Evolutionary conservation across 53 echinoderm and acorn worm genomes (phyloP).

Genomic region (Glandiceps talaboti): DNA sequence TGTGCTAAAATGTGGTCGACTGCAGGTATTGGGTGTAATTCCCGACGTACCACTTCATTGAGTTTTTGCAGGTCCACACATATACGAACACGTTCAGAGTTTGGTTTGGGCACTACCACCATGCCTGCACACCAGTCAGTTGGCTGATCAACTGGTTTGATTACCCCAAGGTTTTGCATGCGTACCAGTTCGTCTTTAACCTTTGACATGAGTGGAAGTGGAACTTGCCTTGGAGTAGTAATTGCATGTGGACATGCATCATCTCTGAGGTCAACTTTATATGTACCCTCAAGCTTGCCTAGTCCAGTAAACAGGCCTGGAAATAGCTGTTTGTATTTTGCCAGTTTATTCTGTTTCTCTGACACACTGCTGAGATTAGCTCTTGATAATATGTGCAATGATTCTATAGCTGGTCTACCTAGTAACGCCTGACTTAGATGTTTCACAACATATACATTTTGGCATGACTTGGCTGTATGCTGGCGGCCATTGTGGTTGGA

Average conservation of each 20-base stretch:
- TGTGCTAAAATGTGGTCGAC: conserved; percentile 22
- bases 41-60: conserved; percentile 14
- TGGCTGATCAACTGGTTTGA: conserved; percentile 22
- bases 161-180: conserved; percentile 28
- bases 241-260: conserved; percentile 13
- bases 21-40: neutral
- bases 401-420: too few relatives aligned
- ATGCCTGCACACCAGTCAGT: conserved; percentile 18
- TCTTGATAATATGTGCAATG: too few relatives aligned
- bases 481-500: too few relatives aligned
- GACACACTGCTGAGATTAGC: neutral
- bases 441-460: too few relatives aligned
- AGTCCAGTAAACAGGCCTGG: conserved; percentile 15
- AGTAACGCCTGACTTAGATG: too few relatives aligned
- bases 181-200: conserved; percentile 24
- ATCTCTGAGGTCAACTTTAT: conserved; percentile 19
- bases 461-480: too few relatives aligned
- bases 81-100: conserved; percentile 30
- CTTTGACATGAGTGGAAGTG: conserved; percentile 25
- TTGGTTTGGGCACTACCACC: conserved; percentile 25
- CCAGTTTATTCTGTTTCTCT: neutral
- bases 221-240: conserved; percentile 4
- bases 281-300: conserved; percentile 13
- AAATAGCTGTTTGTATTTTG: conserved; percentile 13
- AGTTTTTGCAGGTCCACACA: conserved; percentile 32